Evolutionary conservation across 2,888 invertebrate genomes (phyloP), one percentile per base, ranked within the genome.

Genomic region (Cephus pygmeus): DNA sequence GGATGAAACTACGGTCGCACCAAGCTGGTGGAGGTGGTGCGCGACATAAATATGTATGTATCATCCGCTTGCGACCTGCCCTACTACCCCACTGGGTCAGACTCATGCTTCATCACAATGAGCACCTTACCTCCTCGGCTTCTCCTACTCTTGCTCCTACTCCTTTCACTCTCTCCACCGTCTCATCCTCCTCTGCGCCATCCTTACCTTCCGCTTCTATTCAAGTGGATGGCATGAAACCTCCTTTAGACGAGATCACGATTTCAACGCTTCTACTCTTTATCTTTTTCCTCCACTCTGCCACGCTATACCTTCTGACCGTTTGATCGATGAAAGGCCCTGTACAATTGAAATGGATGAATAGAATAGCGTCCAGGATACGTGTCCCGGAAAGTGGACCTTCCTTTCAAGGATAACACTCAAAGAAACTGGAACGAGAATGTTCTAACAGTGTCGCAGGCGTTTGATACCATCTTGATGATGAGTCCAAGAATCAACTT

Each of bases 51-150:
- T 91, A 90, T 91, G 90, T 91, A 91, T 74, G 74, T 79, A 79
- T 79, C 79, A 79, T 79, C 79, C 75, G 87, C 84, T 56, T 87
- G 88, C 88, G 90, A 90, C 90, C 90, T 91, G 90, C 90, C 90
- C 90, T 88, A 91, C 91, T 91, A 90, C 87, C 88, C 90, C 88
- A 91, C 89, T 91, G 87, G 91, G 90, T 91, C 91, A 90, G 90
- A 91, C 91, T 90, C 91, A 90, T 90, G 91, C 88, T 88, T 91
- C 90, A 90, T 90, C 90, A 89, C 90, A 90, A 90, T 90, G 90
- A 90, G 90, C 87, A n/a, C 77, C 34, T 56, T 69, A 73, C 76
- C 76, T 31, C 73, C n/a, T 35, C 74, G n/a, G 23, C 75, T 31
- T n/a, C 34, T 75, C 34, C 76, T 75, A 75, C 76, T 84, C 35